Conservation (phyloP, 2,797 vertebrate species). For the Limnodromus scolopaceus region DNA sequence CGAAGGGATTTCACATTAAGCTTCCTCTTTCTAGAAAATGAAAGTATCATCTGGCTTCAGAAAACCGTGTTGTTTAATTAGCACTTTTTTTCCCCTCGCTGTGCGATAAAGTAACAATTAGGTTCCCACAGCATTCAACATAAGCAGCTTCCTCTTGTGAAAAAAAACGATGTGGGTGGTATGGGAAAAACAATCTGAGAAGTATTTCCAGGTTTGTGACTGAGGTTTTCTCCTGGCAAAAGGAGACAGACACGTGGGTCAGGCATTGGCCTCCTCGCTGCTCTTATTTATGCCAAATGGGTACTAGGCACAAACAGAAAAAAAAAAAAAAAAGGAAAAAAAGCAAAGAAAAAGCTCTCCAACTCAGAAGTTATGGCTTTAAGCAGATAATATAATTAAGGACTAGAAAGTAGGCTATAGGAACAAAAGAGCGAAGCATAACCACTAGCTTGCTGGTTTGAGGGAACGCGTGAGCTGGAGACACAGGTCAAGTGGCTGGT, state of each 20-base stretch:
- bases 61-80: conserved; percentile 65
- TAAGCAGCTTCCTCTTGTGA: conserved; percentile 53
- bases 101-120: conserved; percentile 66
- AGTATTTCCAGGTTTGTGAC: conserved; percentile 62
- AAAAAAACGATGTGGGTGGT: conserved; percentile 55
- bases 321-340: background rate
- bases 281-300: background rate
- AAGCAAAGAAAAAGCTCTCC: background rate
- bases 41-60: conserved; percentile 64
- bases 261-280: background rate
- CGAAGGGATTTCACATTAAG: conserved; percentile 49
- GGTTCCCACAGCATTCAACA: conserved; percentile 67
- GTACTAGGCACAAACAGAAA: background rate
- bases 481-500: background rate
- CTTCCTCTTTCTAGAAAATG: conserved; percentile 72
- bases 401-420: background rate
- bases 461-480: background rate
- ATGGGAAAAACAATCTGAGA: conserved; percentile 68
- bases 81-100: conserved; percentile 17
- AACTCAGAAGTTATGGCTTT: background rate
- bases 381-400: background rate
- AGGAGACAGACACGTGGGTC: conserved; percentile 8
- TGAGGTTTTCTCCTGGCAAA: conserved; percentile 49
- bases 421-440: background rate
- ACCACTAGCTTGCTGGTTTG: background rate